Evolutionary conservation across 2,888 invertebrate species (phyloP), one percentile per base, ranked within the genome.

Genomic region (Calliopum simillimum): DNA sequence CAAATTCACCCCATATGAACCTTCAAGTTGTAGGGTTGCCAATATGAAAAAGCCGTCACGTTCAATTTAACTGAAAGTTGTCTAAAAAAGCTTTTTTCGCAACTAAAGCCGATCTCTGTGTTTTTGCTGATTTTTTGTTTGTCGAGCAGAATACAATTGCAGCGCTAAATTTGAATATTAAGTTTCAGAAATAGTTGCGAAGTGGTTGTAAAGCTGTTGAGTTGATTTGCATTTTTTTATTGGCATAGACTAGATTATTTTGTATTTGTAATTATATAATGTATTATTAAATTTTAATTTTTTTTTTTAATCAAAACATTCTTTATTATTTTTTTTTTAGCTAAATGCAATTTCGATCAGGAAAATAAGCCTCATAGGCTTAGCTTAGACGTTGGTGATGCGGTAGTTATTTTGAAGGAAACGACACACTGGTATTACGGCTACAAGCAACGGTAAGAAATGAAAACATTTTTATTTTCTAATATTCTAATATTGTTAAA

Each of bases 371-470:
- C 85, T 44, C 85, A 86, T 79, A 83, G 86, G 62, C 74, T 86
- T 44, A 81, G 77, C 63, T 73, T 86, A 73, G 86, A 86, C 80
- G 86, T 86, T 73, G 86, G 86, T 49, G 86, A 86, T 78, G 76
- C 84, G 41, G 81, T 86, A 69, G 81, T 86, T 61, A 84, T 86
- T 74, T 79, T 85, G 47, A 84, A 84, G 74, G 85, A 86, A 76
- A 84, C 84, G 61, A 80, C 83, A 53, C 81, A 86, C 72, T 86
- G 86, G 86, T 86, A 83, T 79, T 86, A 85, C 80, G 86, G 86
- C 71, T 86, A 83, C 74, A 85, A 82, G 72, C 86, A 86, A 77
- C 82, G 82, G 86, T 86, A 72, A 84, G 85, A 33, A 8, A 8
- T 33, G 8, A 33, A 33, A 33, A 1, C 33, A 33, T 33, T 33